Percentiles rank a stretch among this genome's conserved stretches.
phyloP scores from a whole-genome alignment of 2,888 invertebrate species.

The Dynastes tityus region DNA sequence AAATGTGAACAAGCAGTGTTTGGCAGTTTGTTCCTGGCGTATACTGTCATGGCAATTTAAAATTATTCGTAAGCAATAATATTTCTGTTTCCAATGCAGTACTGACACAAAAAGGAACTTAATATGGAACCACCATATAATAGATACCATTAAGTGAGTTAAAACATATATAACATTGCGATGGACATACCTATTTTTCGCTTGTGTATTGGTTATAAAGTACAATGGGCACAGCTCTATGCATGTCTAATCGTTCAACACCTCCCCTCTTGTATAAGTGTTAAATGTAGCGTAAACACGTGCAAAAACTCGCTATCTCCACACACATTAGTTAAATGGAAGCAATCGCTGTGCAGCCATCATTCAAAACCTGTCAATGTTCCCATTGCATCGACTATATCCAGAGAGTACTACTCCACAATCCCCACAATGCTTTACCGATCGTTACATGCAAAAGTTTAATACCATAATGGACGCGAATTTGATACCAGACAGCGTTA shows the following conservation, averaged over 20 bases:
- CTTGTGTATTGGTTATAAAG: neutral
- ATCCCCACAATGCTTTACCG: neutral
- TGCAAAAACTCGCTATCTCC: slow-evolving; percentile 26
- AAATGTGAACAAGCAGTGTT: no score
- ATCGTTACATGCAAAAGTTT: slow-evolving; percentile 1
- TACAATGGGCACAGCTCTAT: neutral
- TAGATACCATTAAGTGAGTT: no score
- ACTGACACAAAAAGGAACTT: no score
- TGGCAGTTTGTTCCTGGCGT: no score
- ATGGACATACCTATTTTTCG: neutral
- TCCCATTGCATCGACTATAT: slow-evolving; percentile 13
- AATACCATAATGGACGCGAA: neutral
- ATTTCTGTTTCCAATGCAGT: no score
- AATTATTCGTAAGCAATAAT: no score
- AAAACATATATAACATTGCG: neutral
- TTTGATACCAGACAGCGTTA: neutral
- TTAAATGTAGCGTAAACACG: slow-evolving; percentile 26
- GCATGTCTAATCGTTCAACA: neutral
- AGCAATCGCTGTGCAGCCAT: slow-evolving; percentile 13
- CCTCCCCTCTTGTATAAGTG: slow-evolving; percentile 4
- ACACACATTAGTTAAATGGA: slow-evolving; percentile 33
- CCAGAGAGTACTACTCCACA: neutral
- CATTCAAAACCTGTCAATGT: slow-evolving; percentile 34
- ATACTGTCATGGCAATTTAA: no score
- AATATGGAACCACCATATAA: no score